Conservation (phyloP, 2,113 vertebrate species). For the Gyps fulvus region DNA sequence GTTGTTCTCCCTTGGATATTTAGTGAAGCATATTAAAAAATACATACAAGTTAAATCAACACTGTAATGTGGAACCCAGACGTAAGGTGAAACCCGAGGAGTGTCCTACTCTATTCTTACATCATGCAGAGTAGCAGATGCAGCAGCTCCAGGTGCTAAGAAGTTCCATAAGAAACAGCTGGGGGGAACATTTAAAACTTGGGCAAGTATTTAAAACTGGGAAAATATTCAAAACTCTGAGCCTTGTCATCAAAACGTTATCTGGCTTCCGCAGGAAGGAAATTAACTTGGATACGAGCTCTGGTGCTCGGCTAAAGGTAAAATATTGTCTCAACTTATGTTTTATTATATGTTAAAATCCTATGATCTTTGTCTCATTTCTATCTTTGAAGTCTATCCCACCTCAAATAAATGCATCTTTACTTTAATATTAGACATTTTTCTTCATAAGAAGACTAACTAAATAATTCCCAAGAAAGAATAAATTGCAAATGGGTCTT, state of each 20-base stretch:
- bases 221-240: not conserved
- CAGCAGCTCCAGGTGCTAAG: not conserved
- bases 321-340: not conserved
- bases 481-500: not conserved
- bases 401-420: not conserved
- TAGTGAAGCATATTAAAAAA: not conserved
- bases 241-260: not conserved
- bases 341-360: not conserved
- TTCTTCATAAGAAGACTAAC: not conserved
- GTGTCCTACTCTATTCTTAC: not conserved
- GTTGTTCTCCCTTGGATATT: not conserved
- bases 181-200: not conserved
- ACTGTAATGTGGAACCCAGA: not conserved
- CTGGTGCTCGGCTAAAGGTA: rapidly evolving
- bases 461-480: not conserved
- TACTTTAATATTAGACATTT: not conserved
- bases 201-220: not conserved
- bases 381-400: not conserved
- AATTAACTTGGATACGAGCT: not conserved
- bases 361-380: not conserved
- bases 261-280: not conserved
- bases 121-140: not conserved
- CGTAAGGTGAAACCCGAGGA: not conserved
- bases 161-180: not conserved
- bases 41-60: not conserved